Evolutionary conservation across 2,888 invertebrate genomes (phyloP).

Genomic region (Drosophila barbarae): DNA sequence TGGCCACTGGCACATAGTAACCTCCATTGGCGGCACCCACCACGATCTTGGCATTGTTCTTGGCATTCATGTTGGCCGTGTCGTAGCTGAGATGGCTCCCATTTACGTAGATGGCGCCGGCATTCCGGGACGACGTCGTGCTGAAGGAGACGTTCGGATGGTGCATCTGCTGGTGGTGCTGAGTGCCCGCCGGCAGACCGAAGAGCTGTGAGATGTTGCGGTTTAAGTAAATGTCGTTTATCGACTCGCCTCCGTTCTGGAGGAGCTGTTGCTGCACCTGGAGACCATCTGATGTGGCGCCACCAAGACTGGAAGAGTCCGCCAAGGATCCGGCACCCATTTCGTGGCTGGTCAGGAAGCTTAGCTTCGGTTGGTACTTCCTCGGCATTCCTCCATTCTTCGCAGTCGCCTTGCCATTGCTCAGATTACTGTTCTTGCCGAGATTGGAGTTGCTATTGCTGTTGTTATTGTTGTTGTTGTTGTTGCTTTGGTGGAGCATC

Average conservation of each 20-base stretch:
- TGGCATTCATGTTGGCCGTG: slow-evolving; percentile 76
- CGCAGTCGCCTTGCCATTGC: slow-evolving; percentile 35
- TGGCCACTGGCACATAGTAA: slow-evolving; percentile 70
- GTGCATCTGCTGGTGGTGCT: slow-evolving; percentile 44
- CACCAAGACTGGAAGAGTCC: slow-evolving; percentile 36
- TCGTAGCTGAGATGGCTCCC: slow-evolving; percentile 69
- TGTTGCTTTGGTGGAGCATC: slow-evolving; percentile 65
- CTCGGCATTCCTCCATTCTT: slow-evolving; percentile 57
- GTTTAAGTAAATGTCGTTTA: slow-evolving; percentile 78
- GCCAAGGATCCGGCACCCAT: slow-evolving; percentile 33
- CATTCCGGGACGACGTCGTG: slow-evolving; percentile 59
- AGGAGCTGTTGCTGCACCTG: slow-evolving; percentile 42
- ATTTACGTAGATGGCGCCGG: slow-evolving; percentile 62
- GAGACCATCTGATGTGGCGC: slow-evolving; percentile 40
- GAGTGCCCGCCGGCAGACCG: slow-evolving; percentile 56
- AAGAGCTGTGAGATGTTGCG: slow-evolving; percentile 77
- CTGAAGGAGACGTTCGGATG: slow-evolving; percentile 76
- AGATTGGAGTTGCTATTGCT: slow-evolving; percentile 51
- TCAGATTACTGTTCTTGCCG: slow-evolving; percentile 44
- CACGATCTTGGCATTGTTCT: slow-evolving; percentile 75
- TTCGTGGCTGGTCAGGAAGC: slow-evolving; percentile 73
- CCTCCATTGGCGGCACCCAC: slow-evolving; percentile 55
- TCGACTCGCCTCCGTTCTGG: slow-evolving; percentile 66
- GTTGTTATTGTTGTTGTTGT: slow-evolving; percentile 34
- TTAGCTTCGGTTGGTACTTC: slow-evolving; percentile 69